Evolutionary conservation across 2,113 vertebrate genomes (phyloP).

Genomic region (Paracanthobrama guichenoti): DNA sequence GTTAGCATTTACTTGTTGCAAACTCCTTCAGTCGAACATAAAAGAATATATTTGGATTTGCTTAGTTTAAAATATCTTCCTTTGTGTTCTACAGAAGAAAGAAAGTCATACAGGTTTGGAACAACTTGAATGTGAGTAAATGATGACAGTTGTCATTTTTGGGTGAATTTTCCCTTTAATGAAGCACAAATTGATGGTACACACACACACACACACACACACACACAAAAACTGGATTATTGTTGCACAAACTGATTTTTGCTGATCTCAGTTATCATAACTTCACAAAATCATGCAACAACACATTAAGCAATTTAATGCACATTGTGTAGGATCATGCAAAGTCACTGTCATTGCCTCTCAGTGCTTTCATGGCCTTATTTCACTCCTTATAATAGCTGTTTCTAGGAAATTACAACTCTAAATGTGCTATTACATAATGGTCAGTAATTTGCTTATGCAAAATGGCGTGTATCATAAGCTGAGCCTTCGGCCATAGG

Average conservation of each 20-base stretch:
- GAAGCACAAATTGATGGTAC: conserved; percentile 8
- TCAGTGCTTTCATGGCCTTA: background rate
- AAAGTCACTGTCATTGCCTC: background rate
- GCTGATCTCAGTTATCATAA: background rate
- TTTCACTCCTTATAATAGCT: background rate
- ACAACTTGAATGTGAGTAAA: background rate
- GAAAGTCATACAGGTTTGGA: background rate
- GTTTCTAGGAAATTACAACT: background rate
- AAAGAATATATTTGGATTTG: background rate
- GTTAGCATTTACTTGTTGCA: background rate
- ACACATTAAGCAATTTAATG: background rate
- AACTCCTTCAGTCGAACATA: background rate
- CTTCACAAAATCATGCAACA: background rate
- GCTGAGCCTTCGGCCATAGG: conserved; percentile 16
- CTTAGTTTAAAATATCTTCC: background rate
- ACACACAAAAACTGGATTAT: background rate
- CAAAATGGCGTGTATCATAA: background rate
- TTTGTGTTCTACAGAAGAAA: background rate
- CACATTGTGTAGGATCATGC: background rate
- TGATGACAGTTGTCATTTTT: background rate
- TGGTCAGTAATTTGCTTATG: background rate
- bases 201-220: too few relatives aligned
- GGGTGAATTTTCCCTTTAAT: background rate
- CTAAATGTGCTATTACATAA: background rate
- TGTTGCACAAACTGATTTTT: background rate